Evolutionary conservation across 2,113 vertebrate genomes (phyloP).

Genomic region (Platysteira castanea): DNA sequence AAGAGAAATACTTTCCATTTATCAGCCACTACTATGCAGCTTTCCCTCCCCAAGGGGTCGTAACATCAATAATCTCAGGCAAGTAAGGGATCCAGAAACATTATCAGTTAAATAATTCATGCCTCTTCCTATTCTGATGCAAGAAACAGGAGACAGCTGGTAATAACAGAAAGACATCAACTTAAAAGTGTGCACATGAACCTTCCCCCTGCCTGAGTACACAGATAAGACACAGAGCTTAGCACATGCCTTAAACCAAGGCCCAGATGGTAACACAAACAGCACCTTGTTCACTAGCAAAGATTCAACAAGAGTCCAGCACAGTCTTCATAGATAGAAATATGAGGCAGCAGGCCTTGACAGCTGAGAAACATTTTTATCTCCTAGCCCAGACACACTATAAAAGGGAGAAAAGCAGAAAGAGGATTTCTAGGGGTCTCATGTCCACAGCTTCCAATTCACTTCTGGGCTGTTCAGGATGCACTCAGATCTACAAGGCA

Average conservation of each 20-base stretch:
- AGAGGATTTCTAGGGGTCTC: not conserved
- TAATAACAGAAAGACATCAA: not conserved
- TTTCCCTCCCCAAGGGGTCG: rapidly evolving
- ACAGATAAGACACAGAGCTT: not conserved
- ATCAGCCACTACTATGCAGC: not conserved
- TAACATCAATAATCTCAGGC: not conserved
- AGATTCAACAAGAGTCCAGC: not conserved
- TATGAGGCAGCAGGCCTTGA: not conserved
- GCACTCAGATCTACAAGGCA: not conserved
- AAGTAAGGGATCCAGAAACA: not conserved
- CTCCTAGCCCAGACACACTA: not conserved
- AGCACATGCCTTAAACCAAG: not conserved
- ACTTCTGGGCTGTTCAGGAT: not conserved
- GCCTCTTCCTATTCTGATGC: not conserved
- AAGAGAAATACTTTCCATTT: not conserved
- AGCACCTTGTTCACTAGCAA: not conserved
- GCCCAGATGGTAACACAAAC: not conserved
- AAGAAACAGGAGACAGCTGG: not conserved
- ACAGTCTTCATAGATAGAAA: not conserved
- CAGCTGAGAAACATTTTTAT: not conserved
- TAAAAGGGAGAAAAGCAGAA: not conserved
- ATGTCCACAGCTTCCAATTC: not conserved
- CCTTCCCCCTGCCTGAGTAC: not conserved
- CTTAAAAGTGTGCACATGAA: not conserved
- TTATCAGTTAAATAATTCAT: not conserved